phyloP scores from a whole-genome alignment of 2,797 vertebrate genomes.

The Hypotaenidia philippensis region DNA sequence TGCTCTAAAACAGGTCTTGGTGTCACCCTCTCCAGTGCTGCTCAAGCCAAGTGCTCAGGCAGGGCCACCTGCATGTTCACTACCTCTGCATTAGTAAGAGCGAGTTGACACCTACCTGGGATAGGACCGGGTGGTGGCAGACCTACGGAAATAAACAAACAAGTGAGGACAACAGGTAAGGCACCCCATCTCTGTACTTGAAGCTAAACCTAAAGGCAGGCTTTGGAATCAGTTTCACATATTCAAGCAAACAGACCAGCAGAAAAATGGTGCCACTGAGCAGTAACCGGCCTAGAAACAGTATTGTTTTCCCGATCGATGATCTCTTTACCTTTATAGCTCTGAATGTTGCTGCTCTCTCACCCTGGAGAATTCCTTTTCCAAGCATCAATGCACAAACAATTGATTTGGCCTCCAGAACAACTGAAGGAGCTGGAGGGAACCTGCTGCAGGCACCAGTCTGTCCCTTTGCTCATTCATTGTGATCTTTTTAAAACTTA shows the following conservation, averaged over 20 bases:
- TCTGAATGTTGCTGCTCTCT: neutral
- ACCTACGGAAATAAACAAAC: conserved; percentile 35
- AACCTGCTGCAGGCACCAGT: neutral
- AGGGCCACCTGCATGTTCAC: neutral
- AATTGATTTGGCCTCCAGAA: neutral
- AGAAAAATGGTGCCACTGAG: neutral
- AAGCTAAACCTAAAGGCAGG: neutral
- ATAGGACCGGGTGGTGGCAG: conserved; percentile 73
- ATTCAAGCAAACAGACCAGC: neutral
- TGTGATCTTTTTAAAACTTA: neutral
- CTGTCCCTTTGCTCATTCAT: neutral
- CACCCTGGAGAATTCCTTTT: neutral
- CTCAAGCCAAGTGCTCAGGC: neutral
- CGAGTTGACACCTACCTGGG: conserved; percentile 66
- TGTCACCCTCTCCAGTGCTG: neutral
- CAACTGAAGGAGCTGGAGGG: neutral
- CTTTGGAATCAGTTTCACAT: neutral
- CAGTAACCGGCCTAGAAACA: neutral
- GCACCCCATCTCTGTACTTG: neutral
- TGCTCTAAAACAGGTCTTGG: neutral
- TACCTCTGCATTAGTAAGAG: neutral
- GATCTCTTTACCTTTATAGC: neutral
- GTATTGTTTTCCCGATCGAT: accelerated
- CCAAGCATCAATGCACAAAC: neutral
- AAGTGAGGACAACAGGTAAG: neutral